Evolutionary conservation across 2,797 vertebrate genomes (phyloP).

Genomic region (Mormyrops attenuatus): DNA sequence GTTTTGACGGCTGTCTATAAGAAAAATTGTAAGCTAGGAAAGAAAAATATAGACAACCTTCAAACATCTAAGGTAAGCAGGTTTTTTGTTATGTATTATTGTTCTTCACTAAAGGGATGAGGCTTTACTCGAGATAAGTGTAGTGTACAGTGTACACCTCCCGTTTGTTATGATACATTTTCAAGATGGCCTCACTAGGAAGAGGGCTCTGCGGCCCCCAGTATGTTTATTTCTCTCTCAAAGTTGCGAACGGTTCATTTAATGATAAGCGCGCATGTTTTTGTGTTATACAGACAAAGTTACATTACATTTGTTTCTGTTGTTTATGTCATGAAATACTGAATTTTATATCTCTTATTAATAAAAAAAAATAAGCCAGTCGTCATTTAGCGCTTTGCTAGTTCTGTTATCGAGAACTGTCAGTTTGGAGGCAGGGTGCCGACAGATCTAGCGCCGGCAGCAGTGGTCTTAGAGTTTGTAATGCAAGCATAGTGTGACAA

Average conservation of each 20-base stretch:
- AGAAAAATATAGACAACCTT: slow-evolving; percentile 40
- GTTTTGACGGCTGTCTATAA: slow-evolving; percentile 47
- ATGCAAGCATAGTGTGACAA: neutral
- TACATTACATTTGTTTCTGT: neutral
- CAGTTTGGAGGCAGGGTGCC: neutral
- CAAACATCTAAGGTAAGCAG: slow-evolving; percentile 52
- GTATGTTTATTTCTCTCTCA: slow-evolving; percentile 18
- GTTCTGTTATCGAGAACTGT: neutral
- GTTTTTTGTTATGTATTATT: slow-evolving; percentile 29
- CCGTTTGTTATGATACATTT: slow-evolving; percentile 56
- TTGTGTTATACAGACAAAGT: neutral
- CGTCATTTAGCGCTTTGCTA: slow-evolving; percentile 3
- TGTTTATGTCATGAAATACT: neutral
- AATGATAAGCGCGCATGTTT: neutral
- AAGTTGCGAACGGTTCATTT: neutral
- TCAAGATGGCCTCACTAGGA: slow-evolving; percentile 68
- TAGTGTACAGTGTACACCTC: neutral
- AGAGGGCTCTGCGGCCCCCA: slow-evolving; percentile 47
- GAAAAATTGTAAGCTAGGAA: slow-evolving; percentile 30
- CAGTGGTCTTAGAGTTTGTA: neutral
- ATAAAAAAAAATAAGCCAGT: neutral
- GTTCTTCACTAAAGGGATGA: slow-evolving; percentile 12
- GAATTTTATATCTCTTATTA: neutral
- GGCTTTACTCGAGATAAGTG: slow-evolving; percentile 29
- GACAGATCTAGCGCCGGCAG: neutral